phyloP scores from a whole-genome alignment of 2,113 vertebrate species.

The Naja naja region DNA sequence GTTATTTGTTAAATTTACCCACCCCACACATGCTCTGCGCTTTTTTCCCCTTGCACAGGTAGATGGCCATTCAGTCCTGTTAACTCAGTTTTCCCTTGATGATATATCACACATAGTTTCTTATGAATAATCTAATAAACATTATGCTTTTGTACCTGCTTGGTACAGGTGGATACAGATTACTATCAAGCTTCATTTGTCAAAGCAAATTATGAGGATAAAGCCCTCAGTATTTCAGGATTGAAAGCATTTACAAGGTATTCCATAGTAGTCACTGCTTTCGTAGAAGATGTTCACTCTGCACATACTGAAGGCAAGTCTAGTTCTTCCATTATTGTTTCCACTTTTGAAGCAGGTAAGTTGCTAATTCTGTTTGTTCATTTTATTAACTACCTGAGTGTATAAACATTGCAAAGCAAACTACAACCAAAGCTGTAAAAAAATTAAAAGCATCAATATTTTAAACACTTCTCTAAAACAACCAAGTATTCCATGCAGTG shows the following conservation, averaged over 20 bases:
- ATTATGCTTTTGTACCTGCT: background rate
- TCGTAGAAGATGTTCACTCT: conserved; percentile 76
- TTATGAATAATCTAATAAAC: background rate
- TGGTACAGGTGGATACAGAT: conserved; percentile 77
- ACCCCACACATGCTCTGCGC: background rate
- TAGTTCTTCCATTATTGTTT: conserved; percentile 72
- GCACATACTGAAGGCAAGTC: conserved; percentile 79
- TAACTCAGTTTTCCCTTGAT: background rate
- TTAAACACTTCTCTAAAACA: background rate
- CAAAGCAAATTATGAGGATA: conserved; percentile 76
- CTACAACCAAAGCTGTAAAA: background rate
- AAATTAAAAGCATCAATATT: background rate
- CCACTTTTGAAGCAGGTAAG: conserved; percentile 89
- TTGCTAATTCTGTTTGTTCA: background rate
- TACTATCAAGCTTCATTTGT: conserved; percentile 77
- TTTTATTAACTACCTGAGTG: background rate
- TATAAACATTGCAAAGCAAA: background rate
- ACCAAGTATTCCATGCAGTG: background rate
- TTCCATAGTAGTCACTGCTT: conserved; percentile 82
- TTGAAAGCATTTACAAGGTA: conserved; percentile 88
- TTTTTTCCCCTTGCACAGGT: background rate
- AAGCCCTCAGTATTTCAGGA: conserved; percentile 76
- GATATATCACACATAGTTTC: background rate
- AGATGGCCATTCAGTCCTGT: background rate
- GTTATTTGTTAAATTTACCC: fast-evolving